These are phyloP conservation scores for Sminthurides aquaticus DNA, from an alignment of 2,888 invertebrate species.

Conservation along the genomic window DNA sequence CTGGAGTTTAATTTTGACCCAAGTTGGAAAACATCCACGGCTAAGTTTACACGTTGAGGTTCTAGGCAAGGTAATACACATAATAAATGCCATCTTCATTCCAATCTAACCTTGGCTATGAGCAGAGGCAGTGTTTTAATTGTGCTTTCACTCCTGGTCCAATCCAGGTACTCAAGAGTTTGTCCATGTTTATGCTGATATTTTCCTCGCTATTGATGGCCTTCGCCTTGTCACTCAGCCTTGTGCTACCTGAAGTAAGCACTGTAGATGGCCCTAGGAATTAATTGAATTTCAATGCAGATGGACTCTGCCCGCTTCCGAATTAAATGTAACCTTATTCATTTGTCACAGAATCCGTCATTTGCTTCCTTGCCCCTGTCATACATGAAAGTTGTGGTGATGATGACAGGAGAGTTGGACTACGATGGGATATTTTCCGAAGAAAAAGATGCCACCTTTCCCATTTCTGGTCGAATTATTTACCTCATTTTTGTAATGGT, in stretches of 20 bases:
- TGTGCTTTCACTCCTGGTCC: background rate
- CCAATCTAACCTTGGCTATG: no score
- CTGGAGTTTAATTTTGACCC: slow-evolving; percentile 11
- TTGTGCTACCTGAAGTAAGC: slow-evolving; percentile 20
- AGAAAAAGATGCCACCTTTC: slow-evolving; percentile 26
- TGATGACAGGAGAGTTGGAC: slow-evolving; percentile 38
- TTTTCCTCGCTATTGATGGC: slow-evolving; percentile 20
- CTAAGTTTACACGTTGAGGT: slow-evolving; percentile 19
- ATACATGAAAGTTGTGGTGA: slow-evolving; percentile 34
- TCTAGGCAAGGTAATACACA: slow-evolving; percentile 13
- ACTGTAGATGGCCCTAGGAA: background rate
- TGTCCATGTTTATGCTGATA: slow-evolving; percentile 19
- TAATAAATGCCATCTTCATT: no score
- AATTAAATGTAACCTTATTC: background rate
- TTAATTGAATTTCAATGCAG: background rate
- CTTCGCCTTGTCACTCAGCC: slow-evolving; percentile 15
- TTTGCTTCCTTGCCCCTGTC: slow-evolving; percentile 31
- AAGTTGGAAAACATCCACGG: slow-evolving; percentile 19
- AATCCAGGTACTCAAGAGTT: slow-evolving; percentile 19
- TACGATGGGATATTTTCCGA: slow-evolving; percentile 32
- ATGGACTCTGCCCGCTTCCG: background rate
- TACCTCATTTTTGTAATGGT: slow-evolving; percentile 32
- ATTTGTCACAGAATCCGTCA: slow-evolving; percentile 26
- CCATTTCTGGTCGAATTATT: slow-evolving; percentile 30
- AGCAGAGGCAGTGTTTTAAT: no score